Percentiles rank a stretch among this genome's conserved stretches.
Conservation (phyloP, 2,113 vertebrate species). For the Pseudopipra pipra region DNA sequence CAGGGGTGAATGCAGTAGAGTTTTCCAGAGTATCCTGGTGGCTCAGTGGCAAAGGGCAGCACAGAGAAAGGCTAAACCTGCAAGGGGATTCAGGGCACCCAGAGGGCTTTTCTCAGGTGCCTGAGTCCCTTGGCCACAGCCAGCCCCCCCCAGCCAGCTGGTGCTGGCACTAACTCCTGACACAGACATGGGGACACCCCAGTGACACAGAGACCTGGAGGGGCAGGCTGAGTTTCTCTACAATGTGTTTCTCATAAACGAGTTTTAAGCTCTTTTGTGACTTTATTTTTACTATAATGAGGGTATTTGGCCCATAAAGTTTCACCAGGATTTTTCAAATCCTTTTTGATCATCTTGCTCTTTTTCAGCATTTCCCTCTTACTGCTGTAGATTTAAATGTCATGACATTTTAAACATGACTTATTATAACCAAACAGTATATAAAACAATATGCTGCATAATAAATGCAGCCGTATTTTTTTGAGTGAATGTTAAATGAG, state of each 20-base stretch:
- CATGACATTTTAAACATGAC: constrained; percentile 72
- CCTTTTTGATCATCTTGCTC: constrained; percentile 44
- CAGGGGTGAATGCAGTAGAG: neutral
- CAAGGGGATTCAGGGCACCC: neutral
- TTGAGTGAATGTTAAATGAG: constrained; percentile 55
- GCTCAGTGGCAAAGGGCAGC: neutral
- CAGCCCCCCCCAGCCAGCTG: neutral
- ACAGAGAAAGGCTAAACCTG: neutral
- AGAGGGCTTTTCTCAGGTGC: neutral
- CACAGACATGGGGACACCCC: neutral
- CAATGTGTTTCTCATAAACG: neutral
- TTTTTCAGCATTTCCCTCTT: constrained; percentile 54
- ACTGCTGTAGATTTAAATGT: constrained; percentile 70
- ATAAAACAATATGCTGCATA: constrained; percentile 60
- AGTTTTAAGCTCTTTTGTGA: neutral
- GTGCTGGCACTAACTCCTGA: neutral
- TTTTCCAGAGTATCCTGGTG: neutral
- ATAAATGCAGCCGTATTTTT: constrained; percentile 60
- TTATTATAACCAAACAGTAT: constrained; percentile 69
- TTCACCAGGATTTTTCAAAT: constrained; percentile 30
- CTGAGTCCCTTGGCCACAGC: neutral
- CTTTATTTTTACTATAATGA: neutral
- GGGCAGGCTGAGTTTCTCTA: neutral
- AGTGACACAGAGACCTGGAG: neutral
- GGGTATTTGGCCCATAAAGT: neutral